A percentile compares a stretch with the other conserved stretches of the same genome.
Evolutionary conservation across 2,113 vertebrate species (phyloP).

Genomic region (Stomatorhinus ivindoensis): DNA sequence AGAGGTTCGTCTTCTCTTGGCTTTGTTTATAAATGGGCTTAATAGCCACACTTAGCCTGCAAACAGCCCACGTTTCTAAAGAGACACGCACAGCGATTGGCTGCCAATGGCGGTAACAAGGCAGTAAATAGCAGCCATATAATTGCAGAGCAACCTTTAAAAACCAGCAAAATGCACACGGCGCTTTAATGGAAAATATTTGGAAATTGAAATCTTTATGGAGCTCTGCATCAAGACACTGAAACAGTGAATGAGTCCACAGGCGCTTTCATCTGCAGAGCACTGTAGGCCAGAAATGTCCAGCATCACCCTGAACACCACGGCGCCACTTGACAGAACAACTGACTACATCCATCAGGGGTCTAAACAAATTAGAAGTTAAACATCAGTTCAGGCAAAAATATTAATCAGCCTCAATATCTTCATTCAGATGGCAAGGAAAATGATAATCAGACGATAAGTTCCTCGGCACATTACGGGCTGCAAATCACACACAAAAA

Average conservation of each 20-base stretch:
- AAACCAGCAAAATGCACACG: conserved; percentile 38
- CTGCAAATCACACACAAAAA: neutral
- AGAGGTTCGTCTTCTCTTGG: conserved; percentile 28
- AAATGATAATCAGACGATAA: neutral
- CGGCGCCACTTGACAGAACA: neutral
- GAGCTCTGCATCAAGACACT: conserved; percentile 25
- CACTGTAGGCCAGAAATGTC: neutral
- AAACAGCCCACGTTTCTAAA: conserved; percentile 53
- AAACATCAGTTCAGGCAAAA: neutral
- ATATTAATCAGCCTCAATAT: neutral
- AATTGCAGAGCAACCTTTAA: conserved; percentile 51
- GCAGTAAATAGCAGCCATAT: conserved; percentile 46
- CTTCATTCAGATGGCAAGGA: neutral
- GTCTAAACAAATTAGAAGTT: neutral
- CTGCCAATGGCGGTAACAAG: conserved; percentile 44
- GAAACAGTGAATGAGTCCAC: conserved; percentile 2
- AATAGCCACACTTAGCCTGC: conserved; percentile 54
- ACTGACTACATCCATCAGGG: neutral
- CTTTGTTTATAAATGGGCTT: conserved; percentile 50
- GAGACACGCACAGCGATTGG: conserved; percentile 53
- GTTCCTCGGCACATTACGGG: neutral
- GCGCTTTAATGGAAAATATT: conserved; percentile 35
- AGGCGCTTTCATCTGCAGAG: neutral
- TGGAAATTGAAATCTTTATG: conserved; percentile 25
- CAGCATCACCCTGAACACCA: neutral